Percentiles rank a stretch among this genome's conserved stretches.
These are phyloP conservation scores for Oncorhynchus keta DNA, from an alignment of 2,113 vertebrate genomes.

Conservation along the genomic window DNA sequence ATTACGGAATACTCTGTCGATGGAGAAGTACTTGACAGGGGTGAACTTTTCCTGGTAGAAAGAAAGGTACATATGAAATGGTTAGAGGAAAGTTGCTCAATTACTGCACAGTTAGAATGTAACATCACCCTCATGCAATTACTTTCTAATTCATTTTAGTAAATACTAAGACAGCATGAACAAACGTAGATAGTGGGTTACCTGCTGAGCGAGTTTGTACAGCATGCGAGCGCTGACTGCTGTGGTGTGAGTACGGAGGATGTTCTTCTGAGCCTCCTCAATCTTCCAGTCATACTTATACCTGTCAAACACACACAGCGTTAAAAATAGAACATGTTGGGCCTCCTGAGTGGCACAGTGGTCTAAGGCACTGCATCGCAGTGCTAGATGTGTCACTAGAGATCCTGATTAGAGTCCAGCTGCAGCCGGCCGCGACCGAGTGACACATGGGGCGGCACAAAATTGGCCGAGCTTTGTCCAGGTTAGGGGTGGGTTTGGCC, in stretches of 20 bases:
- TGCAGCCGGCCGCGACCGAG: no score
- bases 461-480: no score
- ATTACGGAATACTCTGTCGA: slow-evolving; percentile 94
- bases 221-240: slow-evolving; percentile 86
- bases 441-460: no score
- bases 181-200: slow-evolving; percentile 37
- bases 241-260: slow-evolving; percentile 90
- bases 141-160: background rate
- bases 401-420: no score
- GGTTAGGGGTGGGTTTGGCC: no score
- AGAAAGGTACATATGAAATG: background rate
- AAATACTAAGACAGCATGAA: background rate
- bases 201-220: slow-evolving; percentile 86
- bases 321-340: background rate
- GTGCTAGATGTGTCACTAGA: no score
- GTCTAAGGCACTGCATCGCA: background rate
- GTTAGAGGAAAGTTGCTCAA: background rate
- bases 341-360: no score
- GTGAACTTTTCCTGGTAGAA: slow-evolving; percentile 82
- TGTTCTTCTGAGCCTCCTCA: slow-evolving; percentile 87
- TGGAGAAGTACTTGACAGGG: slow-evolving; percentile 91
- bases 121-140: background rate
- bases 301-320: slow-evolving; percentile 50
- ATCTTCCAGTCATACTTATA: slow-evolving; percentile 90
- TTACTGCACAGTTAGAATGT: background rate